Evolutionary conservation across 2,888 invertebrate species (phyloP), one percentile per base, ranked within the genome.

Genomic region (Griposia aprilina): DNA sequence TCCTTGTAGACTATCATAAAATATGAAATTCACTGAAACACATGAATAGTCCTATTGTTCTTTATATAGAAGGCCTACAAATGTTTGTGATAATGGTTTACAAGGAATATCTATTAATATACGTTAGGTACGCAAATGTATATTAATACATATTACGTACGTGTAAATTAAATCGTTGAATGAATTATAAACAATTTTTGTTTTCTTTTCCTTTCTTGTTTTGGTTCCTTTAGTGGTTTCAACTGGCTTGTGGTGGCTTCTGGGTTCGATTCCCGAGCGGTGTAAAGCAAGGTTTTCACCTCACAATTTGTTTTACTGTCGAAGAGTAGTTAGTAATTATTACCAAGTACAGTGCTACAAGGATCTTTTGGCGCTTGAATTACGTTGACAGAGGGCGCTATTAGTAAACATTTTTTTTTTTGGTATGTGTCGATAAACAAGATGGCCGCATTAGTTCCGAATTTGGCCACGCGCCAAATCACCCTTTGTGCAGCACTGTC

Each of bases 11-110:
- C 67, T 81, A 85, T 85, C 76, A 81, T 78, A 65, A 71, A 57
- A 73, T 82, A 77, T 48, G 72, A 85, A 89, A 85, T 87, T 88
- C 88, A 83, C 84, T 81, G 79, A 84, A 90, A 91, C 79, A 57
- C 48, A 80, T 90, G 89, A 91, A 87, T 84, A 84, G 71, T 48
- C 30, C 88, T 77, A 92, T 93, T 93, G 93, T 93, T 90, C 92
- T 90, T 76, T 89, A 89, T 92, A 84, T 85, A 92, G 92, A 36
- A 91, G 91, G 73, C 36, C 76, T 69, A 78, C 76, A 60, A 80
- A 75, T 82, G 78, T 79, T 48, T 87, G 88, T 90, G 88, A 86
- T 92, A 90, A 91, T 91, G n/a, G 69, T 74, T 66, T 63, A 41
- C 41, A 41, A 41, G 72, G 73, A 45, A 84, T 74, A 50, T 67